Base-by-base conservation (phyloP, 2,888 invertebrate species). In the Nymphalis urticae region DNA sequence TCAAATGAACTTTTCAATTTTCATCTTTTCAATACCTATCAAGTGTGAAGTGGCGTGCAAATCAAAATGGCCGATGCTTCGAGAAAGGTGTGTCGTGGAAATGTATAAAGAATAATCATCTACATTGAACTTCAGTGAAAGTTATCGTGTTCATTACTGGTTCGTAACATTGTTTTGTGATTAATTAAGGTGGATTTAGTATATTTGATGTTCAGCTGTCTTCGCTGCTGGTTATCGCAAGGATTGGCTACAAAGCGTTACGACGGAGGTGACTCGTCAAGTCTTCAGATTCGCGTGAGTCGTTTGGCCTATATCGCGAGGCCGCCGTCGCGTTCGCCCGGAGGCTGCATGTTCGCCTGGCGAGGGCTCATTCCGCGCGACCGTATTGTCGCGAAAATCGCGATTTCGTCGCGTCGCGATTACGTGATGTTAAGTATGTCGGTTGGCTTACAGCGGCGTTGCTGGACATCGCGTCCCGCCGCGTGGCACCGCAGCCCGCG, bases 101-200 rank as follows among this genome's bases (percentile, higher is more conserved):
- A 81, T 75, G 74, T 75, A 78, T 88, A 84, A 79, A 84, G 85
- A 88, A 78, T 80, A 79, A 80, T 80, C 85, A 79, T 82, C 87
- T 82, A 82, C 85, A 79, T 87, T 85, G 85, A 89, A 89, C 89
- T 87, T 85, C 90, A 86, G 92, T 92, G 91, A 87, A 91, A 87
- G 89, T 89, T 89, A 84, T 82, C 89, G 91, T 92, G 92, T 89
- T 84, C 85, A 83, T 79, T 84, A 79, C 92, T 92, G 92, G 92
- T 92, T 88, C 92, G 92, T 92, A 92, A 92, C 92, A 86, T 91
- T 90, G 88, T 89, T 85, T 92, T 92, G 91, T 91, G 91, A 85
- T 90, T 85, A 85, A 82, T 85, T 91, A 88, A 89, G 87, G 90
- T 91, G 92, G 84, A 90, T 87, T 86, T 85, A 88, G 83, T 85